Conservation (phyloP, 2,113 vertebrate genomes). For the Vireo altiloquus region DNA sequence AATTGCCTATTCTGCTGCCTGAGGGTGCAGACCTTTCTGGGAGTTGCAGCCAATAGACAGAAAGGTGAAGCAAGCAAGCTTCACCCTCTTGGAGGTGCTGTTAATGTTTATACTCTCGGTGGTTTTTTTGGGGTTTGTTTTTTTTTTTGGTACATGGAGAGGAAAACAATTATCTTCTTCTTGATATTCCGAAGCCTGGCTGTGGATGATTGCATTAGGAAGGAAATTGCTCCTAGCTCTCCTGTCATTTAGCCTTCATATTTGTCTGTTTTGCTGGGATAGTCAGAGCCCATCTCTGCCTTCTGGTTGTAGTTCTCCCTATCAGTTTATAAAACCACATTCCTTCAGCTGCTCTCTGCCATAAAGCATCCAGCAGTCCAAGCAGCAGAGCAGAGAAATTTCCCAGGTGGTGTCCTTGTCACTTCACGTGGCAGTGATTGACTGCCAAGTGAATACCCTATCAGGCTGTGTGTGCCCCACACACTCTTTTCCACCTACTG, state of each 20-base stretch:
- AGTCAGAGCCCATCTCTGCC: not conserved
- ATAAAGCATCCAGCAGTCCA: not conserved
- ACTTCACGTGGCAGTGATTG: not conserved
- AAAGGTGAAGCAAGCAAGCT: not conserved
- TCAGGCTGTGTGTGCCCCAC: not conserved
- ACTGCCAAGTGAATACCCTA: not conserved
- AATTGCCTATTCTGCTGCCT: not conserved
- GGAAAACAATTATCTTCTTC: not conserved
- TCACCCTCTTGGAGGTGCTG: not conserved
- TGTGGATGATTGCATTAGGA: not conserved
- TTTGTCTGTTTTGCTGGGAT: not conserved
- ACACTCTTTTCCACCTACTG: not conserved
- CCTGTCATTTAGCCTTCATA: not conserved
- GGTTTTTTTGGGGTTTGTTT: too few species aligned
- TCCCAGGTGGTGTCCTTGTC: constrained; percentile 5
- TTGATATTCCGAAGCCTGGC: not conserved
- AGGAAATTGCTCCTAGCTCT: not conserved
- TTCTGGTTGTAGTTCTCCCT: not conserved
- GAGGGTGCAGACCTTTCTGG: not conserved
- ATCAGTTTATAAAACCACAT: not conserved
- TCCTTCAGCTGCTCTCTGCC: not conserved
- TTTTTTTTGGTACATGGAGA: not conserved
- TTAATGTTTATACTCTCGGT: not conserved
- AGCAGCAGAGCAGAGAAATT: not conserved
- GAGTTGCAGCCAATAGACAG: not conserved